Evolutionary conservation across 2,888 invertebrate species (phyloP).

Genomic region (Synanthedon vespiformis): DNA sequence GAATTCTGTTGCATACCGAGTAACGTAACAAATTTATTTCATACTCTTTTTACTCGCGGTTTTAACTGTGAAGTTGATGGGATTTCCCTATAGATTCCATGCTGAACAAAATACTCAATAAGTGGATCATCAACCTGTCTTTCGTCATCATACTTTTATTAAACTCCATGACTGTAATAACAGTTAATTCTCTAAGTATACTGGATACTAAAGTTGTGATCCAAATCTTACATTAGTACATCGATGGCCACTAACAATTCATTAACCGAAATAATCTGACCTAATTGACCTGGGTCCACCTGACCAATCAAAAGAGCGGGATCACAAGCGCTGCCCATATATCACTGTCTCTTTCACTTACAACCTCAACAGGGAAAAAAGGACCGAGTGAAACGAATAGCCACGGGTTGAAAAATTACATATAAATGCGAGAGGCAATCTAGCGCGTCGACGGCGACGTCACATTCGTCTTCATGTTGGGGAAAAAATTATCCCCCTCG

Average conservation of each 20-base stretch:
- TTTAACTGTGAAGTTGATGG: too few species aligned
- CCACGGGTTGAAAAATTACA: slow-evolving; percentile 4
- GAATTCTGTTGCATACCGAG: too few species aligned
- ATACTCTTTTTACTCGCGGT: too few species aligned
- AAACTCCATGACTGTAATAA: too few species aligned
- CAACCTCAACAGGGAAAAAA: not conserved
- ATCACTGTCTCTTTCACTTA: not conserved
- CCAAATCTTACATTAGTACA: too few species aligned
- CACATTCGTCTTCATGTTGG: slow-evolving; percentile 3
- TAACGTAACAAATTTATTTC: too few species aligned
- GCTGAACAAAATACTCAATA: too few species aligned
- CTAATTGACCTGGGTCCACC: not conserved
- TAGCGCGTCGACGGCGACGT: not conserved
- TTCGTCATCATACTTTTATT: too few species aligned
- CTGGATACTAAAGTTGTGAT: too few species aligned
- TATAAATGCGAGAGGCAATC: slow-evolving; percentile 5
- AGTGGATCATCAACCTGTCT: too few species aligned
- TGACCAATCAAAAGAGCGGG: not conserved
- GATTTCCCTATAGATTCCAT: too few species aligned
- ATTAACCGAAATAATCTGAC: not conserved
- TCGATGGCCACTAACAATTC: not conserved
- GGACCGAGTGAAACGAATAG: not conserved
- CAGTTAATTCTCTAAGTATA: too few species aligned
- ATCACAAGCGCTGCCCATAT: not conserved
- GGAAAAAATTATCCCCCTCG: slow-evolving; percentile 1